phyloP scores from a whole-genome alignment of 1,140 invertebrate genomes.

The Macrosteles quadrilineatus region DNA sequence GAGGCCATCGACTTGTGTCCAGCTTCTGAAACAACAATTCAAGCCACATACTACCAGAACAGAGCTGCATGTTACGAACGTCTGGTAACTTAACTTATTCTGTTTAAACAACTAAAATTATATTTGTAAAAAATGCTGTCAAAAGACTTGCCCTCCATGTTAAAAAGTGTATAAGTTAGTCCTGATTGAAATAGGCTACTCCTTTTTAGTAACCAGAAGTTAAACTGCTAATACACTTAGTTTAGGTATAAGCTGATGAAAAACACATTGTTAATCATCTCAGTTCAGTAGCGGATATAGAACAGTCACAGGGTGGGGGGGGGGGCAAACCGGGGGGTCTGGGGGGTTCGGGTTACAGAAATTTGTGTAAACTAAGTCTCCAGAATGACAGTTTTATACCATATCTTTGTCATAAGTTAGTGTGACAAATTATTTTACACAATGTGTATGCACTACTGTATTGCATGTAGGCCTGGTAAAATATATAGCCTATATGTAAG shows the following conservation, averaged over 20 bases:
- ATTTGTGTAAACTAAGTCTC: too few relatives aligned
- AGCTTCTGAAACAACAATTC: conserved; percentile 65
- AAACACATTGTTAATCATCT: too few relatives aligned
- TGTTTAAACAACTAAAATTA: conserved; percentile 22
- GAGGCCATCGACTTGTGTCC: conserved; percentile 87
- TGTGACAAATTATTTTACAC: too few relatives aligned
- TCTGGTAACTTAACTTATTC: conserved; percentile 58
- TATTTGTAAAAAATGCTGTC: background rate
- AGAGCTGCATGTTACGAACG: conserved; percentile 94
- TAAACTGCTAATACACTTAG: background rate
- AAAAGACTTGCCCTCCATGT: background rate
- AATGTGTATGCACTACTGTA: too few relatives aligned
- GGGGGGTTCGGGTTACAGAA: too few relatives aligned
- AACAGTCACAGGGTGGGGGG: too few relatives aligned
- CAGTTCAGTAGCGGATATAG: too few relatives aligned
- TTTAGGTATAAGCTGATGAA: background rate
- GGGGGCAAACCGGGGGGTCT: too few relatives aligned
- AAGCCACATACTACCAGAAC: conserved; percentile 94
- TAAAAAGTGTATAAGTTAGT: background rate
- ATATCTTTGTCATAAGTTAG: too few relatives aligned
- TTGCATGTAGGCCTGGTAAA: too few relatives aligned
- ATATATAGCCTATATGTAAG: too few relatives aligned
- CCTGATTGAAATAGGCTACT: background rate
- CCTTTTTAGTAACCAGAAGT: background rate
- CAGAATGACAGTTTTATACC: too few relatives aligned